Evolutionary conservation across 2,888 invertebrate genomes (phyloP).

Genomic region (Cancer borealis): DNA sequence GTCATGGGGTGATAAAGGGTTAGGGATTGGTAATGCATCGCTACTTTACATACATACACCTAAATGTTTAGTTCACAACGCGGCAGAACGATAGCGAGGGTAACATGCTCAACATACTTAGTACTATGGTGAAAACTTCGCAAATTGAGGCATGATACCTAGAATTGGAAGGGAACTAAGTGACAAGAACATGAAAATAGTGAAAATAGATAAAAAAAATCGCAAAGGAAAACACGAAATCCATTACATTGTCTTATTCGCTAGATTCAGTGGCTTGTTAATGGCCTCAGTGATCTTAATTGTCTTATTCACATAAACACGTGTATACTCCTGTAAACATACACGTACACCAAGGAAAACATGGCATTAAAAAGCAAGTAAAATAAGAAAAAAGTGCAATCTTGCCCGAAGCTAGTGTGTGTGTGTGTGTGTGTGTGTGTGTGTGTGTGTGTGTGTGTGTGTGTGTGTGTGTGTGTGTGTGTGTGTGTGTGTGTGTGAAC

Average conservation of each 20-base stretch:
- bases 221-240: too few relatives aligned
- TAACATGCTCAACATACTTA: too few relatives aligned
- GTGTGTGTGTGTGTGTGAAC: conserved; percentile 49
- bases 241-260: too few relatives aligned
- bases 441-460: conserved; percentile 54
- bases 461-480: conserved; percentile 44
- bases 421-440: conserved; percentile 50
- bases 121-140: too few relatives aligned
- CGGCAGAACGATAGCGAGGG: too few relatives aligned
- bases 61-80: too few relatives aligned
- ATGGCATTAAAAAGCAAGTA: background rate
- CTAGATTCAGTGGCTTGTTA: background rate
- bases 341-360: background rate
- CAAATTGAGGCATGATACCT: too few relatives aligned
- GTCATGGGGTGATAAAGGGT: background rate
- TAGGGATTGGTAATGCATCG: background rate
- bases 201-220: too few relatives aligned
- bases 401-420: background rate
- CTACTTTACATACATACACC: too few relatives aligned
- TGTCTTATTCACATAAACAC: background rate
- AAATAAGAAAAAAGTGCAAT: background rate
- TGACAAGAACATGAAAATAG: too few relatives aligned
- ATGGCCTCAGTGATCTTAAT: background rate
- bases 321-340: background rate
- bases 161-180: too few relatives aligned